Evolutionary conservation across 1,140 invertebrate genomes (phyloP), one percentile per base, ranked within the genome.

Genomic region (Heliconius hewitsoni): DNA sequence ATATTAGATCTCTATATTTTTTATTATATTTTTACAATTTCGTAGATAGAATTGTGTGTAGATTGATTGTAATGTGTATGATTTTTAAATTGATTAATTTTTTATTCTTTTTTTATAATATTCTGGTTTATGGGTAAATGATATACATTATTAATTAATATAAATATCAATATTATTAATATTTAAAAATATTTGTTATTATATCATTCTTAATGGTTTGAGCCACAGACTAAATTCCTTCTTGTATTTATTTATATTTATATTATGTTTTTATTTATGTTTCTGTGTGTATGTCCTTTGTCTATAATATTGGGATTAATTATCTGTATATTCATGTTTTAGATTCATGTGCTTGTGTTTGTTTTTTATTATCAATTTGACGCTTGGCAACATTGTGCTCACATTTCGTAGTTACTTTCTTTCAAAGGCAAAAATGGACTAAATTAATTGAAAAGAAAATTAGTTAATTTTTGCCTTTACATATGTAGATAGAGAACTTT

Each of bases 281-380:
- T 72, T 72, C 71, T 42, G 34, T 72, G 71, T 79, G 52, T 72
- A 80, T 82, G 42, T 60, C 74, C 73, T 81, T 73, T 83, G 76
- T 79, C 81, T 85, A 81, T 87, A 83, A 87, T 83, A 84, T 86
- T 85, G 82, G 84, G 83, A 82, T 80, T 80, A 83, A 77, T 84
- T 86, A 79, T 81, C 66, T 86, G 79, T 86, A 85, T 85, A 85
- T 87, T 83, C 85, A 85, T 88, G 80, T 91, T 81, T 81, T 89
- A 81, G 85, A 85, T 88, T 84, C 86, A 86, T 88, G 88, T 93
- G 91, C 91, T 93, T 94, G 90, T 93, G 91, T 93, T 89, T 92
- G 88, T 91, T 88, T 91, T 92, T 93, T 94, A 94, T 93, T 94
- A 93, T 94, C 93, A 94, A 94, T 94, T 94, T 92, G 93, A 94